Percentiles rank a stretch among this genome's conserved stretches.
phyloP scores from a whole-genome alignment of 1,140 invertebrate species.

The Berghia stephanieae region DNA sequence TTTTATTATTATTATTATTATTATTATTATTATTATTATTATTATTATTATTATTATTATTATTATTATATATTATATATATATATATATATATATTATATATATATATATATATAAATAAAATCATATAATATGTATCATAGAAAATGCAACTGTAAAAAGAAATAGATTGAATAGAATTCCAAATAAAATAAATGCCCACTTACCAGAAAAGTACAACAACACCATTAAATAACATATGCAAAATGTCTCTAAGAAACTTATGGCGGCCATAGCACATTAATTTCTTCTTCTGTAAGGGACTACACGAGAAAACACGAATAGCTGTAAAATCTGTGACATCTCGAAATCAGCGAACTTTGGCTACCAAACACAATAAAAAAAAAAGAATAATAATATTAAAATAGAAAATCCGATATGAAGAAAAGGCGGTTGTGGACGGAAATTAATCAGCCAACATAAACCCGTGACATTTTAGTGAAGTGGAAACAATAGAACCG shows the following conservation, averaged over 20 bases:
- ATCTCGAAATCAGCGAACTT: too few relatives aligned
- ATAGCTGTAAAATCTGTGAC: too few relatives aligned
- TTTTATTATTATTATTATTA: neutral
- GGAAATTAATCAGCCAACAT: too few relatives aligned
- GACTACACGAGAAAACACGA: too few relatives aligned
- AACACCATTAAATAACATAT: too few relatives aligned
- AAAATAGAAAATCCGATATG: neutral
- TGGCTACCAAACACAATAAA: too few relatives aligned
- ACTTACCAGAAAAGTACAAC: too few relatives aligned
- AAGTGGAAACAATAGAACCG: neutral
- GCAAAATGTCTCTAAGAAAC: too few relatives aligned
- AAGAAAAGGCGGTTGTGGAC: neutral
- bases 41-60: neutral
- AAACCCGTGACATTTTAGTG: neutral
- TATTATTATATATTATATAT: neutral
- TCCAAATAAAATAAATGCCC: too few relatives aligned
- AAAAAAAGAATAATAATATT: neutral
- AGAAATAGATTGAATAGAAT: neutral
- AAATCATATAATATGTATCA: neutral
- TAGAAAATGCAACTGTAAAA: neutral
- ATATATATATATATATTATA: neutral
- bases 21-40: neutral
- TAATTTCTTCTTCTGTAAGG: too few relatives aligned
- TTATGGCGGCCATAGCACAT: too few relatives aligned
- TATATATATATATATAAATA: neutral